phyloP scores from a whole-genome alignment of 2,888 invertebrate species.

The Sicus ferrugineus region DNA sequence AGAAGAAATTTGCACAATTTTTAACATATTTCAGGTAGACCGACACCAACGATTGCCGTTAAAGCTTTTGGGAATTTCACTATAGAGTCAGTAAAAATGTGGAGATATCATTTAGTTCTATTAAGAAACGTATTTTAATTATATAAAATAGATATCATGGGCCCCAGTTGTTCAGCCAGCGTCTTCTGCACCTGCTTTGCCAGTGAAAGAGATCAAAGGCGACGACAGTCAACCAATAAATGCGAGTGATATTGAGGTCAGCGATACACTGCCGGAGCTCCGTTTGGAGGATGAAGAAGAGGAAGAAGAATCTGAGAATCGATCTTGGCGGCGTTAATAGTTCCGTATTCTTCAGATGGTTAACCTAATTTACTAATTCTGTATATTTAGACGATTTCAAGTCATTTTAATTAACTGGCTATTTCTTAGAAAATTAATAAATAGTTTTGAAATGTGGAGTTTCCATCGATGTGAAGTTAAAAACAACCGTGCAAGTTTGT shows the following conservation, averaged over 20 bases:
- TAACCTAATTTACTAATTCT: too few relatives aligned
- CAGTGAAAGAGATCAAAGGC: conserved; percentile 22
- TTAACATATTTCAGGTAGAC: too few relatives aligned
- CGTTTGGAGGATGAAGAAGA: conserved; percentile 84
- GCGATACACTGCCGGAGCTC: conserved; percentile 69
- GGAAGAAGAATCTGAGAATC: conserved; percentile 84
- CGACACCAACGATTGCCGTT: too few relatives aligned
- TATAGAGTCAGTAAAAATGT: not conserved
- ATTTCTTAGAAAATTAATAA: too few relatives aligned
- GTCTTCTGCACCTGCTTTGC: conserved; percentile 40
- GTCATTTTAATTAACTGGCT: too few relatives aligned
- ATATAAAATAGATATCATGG: conserved; percentile 52
- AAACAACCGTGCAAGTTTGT: too few relatives aligned
- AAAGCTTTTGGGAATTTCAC: too few relatives aligned
- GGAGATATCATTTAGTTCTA: not conserved
- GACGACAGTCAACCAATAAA: conserved; percentile 42
- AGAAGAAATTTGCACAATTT: too few relatives aligned
- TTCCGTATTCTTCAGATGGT: too few relatives aligned
- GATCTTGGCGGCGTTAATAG: conserved; percentile 91
- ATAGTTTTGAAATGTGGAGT: too few relatives aligned
- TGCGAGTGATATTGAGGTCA: conserved; percentile 55
- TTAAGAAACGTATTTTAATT: not conserved
- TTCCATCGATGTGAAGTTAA: too few relatives aligned
- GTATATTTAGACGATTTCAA: too few relatives aligned
- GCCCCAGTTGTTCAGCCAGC: conserved; percentile 53